A percentile compares a stretch with the other conserved stretches of the same genome.
phyloP scores from a whole-genome alignment of 2,797 vertebrate genomes.

The Jordanella pulchra region DNA sequence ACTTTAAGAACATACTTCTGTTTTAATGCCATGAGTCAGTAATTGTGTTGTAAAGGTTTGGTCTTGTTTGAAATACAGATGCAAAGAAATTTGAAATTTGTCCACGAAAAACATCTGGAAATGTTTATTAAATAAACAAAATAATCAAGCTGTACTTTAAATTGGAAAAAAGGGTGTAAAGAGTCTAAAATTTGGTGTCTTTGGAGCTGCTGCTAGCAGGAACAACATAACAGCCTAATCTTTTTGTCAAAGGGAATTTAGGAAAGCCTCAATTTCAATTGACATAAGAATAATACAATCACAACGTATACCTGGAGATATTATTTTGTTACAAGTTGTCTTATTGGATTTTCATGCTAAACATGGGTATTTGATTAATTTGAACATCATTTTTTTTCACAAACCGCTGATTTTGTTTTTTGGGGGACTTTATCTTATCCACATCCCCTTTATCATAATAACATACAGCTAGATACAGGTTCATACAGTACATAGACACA shows the following conservation, averaged over 20 bases:
- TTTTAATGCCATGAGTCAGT: constrained; percentile 9
- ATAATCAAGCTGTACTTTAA: constrained; percentile 6
- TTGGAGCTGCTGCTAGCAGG: constrained; percentile 7
- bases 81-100: no score
- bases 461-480: no score
- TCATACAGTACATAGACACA: no score
- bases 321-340: neutral
- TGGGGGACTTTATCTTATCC: neutral
- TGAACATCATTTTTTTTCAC: no score
- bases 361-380: no score
- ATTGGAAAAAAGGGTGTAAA: constrained; percentile 1
- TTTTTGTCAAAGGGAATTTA: neutral
- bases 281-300: neutral
- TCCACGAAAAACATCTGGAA: constrained; percentile 6
- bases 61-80: neutral
- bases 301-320: neutral
- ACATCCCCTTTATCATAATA: neutral
- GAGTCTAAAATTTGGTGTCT: constrained; percentile 3
- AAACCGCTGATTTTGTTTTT: no score
- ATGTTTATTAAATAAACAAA: constrained; percentile 9
- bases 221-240: constrained; percentile 2
- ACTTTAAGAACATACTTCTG: constrained; percentile 14
- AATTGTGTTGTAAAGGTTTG: constrained; percentile 4
- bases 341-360: no score
- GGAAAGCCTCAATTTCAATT: neutral